Conservation (phyloP, 1,140 invertebrate genomes). For the Diabrotica undecimpunctata region DNA sequence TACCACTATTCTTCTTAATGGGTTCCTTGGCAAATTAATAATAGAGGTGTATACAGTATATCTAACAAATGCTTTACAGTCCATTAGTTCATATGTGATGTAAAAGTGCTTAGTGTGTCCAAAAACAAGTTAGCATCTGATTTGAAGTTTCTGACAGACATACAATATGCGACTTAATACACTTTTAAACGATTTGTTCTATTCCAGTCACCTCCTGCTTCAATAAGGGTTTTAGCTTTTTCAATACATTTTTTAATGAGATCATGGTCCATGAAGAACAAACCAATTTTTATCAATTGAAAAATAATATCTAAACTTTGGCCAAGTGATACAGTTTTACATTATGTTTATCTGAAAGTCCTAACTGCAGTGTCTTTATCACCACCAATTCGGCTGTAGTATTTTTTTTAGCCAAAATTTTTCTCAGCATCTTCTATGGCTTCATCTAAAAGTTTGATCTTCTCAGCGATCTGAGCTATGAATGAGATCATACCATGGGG, state of each 20-base stretch:
- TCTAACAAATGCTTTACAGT: slow-evolving; percentile 87
- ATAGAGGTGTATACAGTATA: slow-evolving; percentile 87
- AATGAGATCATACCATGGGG: slow-evolving; percentile 95
- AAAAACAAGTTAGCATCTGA: slow-evolving; percentile 91
- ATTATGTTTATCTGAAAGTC: slow-evolving; percentile 85
- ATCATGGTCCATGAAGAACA: slow-evolving; percentile 90
- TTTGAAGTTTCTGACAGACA: slow-evolving; percentile 95
- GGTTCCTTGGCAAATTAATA: slow-evolving; percentile 79
- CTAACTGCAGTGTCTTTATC: slow-evolving; percentile 77
- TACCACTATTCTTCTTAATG: slow-evolving; percentile 80
- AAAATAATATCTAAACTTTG: slow-evolving; percentile 90
- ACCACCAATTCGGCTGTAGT: slow-evolving; percentile 92
- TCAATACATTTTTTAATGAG: slow-evolving; percentile 88
- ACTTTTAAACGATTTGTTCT: slow-evolving; percentile 94
- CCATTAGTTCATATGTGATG: slow-evolving; percentile 98
- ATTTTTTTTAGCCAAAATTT: slow-evolving; percentile 91
- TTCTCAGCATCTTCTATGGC: slow-evolving; percentile 92
- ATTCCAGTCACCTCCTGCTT: slow-evolving; percentile 99
- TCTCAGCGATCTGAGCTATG: slow-evolving; percentile 75
- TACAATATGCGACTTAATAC: slow-evolving; percentile 92
- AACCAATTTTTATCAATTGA: slow-evolving; percentile 83
- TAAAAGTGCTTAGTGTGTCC: slow-evolving; percentile 98
- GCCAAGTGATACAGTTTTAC: slow-evolving; percentile 93
- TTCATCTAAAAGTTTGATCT: slow-evolving; percentile 80
- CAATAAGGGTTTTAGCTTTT: slow-evolving; percentile 88